A percentile compares a stretch with the other conserved stretches of the same genome.
phyloP scores from a whole-genome alignment of 2,797 vertebrate genomes.

The Anas capensis region DNA sequence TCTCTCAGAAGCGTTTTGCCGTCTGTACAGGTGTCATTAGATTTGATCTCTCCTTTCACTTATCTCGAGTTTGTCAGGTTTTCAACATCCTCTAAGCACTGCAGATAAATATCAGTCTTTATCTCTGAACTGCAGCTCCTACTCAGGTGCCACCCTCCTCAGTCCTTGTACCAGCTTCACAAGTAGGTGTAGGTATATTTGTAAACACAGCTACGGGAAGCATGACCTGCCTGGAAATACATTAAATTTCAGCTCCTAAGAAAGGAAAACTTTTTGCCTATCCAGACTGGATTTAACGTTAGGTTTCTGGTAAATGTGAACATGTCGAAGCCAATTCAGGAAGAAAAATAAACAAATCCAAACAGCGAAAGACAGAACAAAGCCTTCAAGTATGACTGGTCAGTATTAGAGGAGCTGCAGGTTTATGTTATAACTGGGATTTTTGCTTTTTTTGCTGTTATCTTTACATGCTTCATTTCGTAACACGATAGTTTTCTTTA shows the following conservation, averaged over 20 bases:
- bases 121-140: constrained; percentile 16
- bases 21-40: constrained; percentile 34
- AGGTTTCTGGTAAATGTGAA: neutral
- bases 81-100: constrained; percentile 16
- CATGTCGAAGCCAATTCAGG: neutral
- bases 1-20: constrained; percentile 22
- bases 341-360: neutral
- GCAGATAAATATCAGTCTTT: constrained; percentile 41
- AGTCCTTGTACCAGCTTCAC: neutral
- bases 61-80: constrained; percentile 41
- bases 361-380: neutral
- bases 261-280: neutral
- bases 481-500: neutral
- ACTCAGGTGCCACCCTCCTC: constrained; percentile 11
- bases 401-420: fast-evolving
- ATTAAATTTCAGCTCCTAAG: neutral
- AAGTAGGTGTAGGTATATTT: neutral
- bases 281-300: neutral
- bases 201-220: neutral
- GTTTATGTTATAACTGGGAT: neutral
- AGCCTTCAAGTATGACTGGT: neutral
- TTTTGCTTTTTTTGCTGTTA: neutral
- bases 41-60: constrained; percentile 30
- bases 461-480: neutral
- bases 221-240: neutral